These are phyloP conservation scores for Dendrophyllia cribrosa DNA, from an alignment of 64 coral and sea anemone genomes.

Conservation along the genomic window DNA sequence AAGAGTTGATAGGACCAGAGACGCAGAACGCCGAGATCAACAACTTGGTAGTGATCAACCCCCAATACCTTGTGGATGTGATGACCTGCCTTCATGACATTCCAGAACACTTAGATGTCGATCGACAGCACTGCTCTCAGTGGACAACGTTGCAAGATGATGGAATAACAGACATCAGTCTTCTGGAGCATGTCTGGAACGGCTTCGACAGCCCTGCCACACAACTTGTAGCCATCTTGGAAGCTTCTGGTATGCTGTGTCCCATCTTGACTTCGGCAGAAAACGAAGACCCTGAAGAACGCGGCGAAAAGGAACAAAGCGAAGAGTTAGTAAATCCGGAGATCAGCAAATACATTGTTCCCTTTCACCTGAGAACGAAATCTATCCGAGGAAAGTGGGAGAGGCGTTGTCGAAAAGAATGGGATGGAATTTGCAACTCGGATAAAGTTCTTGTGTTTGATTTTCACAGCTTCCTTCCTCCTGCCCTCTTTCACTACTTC, in stretches of 20 bases:
- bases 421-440: conserved; percentile 1
- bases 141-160: conserved; percentile 48
- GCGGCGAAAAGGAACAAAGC: neutral
- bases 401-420: neutral
- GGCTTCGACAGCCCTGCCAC: neutral
- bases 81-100: conserved; percentile 85
- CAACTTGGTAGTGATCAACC: conserved; percentile 67
- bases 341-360: neutral
- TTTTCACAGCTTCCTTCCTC: conserved; percentile 15
- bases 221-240: conserved; percentile 35
- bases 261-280: neutral
- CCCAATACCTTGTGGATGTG: conserved; percentile 79
- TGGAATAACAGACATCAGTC: conserved; percentile 4
- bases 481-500: conserved; percentile 46
- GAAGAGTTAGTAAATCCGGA: neutral
- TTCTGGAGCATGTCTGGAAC: conserved; percentile 74
- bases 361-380: neutral
- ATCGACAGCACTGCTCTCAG: conserved; percentile 46
- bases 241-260: conserved; percentile 36
- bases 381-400: neutral
- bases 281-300: neutral
- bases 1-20: conserved; percentile 45
- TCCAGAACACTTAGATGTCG: conserved; percentile 46
- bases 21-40: conserved; percentile 15
- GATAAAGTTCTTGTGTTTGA: conserved; percentile 21